Conservation (phyloP, 2,888 invertebrate genomes). For the Pteria penguin region DNA sequence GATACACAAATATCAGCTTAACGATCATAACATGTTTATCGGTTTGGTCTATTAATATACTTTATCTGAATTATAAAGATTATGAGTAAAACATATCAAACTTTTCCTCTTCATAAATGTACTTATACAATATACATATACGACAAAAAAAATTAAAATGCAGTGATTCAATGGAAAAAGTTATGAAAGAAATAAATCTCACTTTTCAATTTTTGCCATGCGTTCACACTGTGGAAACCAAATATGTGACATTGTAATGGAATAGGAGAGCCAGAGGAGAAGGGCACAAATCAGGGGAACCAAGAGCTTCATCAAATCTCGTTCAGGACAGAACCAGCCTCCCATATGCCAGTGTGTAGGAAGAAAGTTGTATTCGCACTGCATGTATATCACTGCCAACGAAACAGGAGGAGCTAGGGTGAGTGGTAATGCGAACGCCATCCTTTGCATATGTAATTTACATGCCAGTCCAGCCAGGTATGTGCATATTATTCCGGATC, state of each 20-base stretch:
- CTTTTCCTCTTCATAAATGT: too few relatives aligned
- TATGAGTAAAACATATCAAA: background rate
- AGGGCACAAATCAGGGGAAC: constrained; percentile 63
- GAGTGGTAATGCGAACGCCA: constrained; percentile 81
- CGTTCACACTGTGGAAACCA: constrained; percentile 99
- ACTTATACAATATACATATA: too few relatives aligned
- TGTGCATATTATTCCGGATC: constrained; percentile 72
- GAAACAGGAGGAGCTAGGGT: constrained; percentile 77
- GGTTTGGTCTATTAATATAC: background rate
- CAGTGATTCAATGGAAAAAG: too few relatives aligned
- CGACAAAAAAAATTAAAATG: too few relatives aligned
- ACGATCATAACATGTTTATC: background rate
- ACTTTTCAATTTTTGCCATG: constrained; percentile 96
- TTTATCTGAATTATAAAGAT: too few relatives aligned
- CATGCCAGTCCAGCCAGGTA: constrained; percentile 82
- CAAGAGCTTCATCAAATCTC: constrained; percentile 47
- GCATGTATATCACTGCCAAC: constrained; percentile 62
- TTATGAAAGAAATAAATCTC: constrained; percentile 38
- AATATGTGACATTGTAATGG: constrained; percentile 97
- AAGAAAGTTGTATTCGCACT: constrained; percentile 67
- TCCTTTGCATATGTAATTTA: constrained; percentile 81
- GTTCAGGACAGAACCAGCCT: constrained; percentile 64
- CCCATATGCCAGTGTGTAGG: constrained; percentile 70
- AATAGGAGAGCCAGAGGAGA: constrained; percentile 93
- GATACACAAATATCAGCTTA: background rate